Conservation (phyloP, 64 coral and sea anemone genomes). For the Montipora sp. region DNA sequence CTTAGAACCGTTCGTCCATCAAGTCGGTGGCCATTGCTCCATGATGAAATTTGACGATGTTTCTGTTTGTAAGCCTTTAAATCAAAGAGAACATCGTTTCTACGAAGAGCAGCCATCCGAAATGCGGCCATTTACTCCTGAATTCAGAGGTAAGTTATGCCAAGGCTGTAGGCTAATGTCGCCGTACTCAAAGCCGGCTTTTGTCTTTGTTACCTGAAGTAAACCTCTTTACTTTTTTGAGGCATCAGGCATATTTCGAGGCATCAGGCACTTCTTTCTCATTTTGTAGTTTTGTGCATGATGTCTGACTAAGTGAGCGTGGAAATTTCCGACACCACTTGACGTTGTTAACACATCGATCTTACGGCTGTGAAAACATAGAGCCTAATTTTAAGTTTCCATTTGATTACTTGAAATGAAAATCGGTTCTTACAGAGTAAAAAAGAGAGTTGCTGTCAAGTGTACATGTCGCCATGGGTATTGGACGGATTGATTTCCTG, state of each 20-base stretch:
- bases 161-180: no score
- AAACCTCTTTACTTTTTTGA: no score
- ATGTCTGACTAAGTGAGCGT: background rate
- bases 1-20: slow-evolving; percentile 95
- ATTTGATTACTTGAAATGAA: background rate
- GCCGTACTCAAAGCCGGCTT: background rate
- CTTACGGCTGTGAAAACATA: background rate
- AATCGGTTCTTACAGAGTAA: background rate
- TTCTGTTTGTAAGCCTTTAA: slow-evolving; percentile 93
- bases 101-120: slow-evolving; percentile 88
- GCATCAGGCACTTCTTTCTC: background rate
- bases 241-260: background rate
- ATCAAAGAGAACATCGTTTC: slow-evolving; percentile 89
- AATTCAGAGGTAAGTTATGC: slow-evolving; percentile 78
- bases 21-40: slow-evolving; percentile 94
- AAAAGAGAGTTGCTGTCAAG: background rate
- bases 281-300: background rate
- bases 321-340: background rate
- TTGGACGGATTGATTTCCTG: no score
- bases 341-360: background rate
- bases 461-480: background rate
- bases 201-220: background rate
- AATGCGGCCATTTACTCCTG: slow-evolving; percentile 91
- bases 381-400: no score
- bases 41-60: slow-evolving; percentile 95